Conservation (phyloP, 2,888 invertebrate species). For the Nipponacmea schrenckii region DNA sequence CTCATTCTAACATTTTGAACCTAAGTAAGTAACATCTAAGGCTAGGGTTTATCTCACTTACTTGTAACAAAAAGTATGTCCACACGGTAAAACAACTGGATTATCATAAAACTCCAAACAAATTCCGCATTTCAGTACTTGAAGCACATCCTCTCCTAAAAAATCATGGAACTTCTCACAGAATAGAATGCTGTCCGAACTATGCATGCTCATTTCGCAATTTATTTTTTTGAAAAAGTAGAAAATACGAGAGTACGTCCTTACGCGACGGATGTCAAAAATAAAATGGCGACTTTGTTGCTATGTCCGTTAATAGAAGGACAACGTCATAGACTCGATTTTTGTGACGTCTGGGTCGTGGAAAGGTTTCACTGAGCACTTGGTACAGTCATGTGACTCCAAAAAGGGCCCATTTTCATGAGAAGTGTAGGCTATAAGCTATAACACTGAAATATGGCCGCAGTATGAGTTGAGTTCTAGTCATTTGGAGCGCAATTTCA, state of each 20-base stretch:
- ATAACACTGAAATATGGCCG: too few relatives aligned
- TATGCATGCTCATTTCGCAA: conserved; percentile 6
- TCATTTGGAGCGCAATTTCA: too few relatives aligned
- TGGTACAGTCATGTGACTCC: too few relatives aligned
- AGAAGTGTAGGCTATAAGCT: too few relatives aligned
- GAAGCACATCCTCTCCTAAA: conserved; percentile 22
- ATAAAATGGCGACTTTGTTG: neutral
- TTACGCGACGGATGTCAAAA: conserved; percentile 1
- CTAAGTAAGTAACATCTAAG: too few relatives aligned
- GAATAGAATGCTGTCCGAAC: conserved; percentile 12
- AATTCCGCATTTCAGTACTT: conserved; percentile 23
- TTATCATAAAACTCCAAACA: conserved; percentile 22
- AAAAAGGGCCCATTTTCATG: too few relatives aligned
- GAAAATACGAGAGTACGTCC: neutral
- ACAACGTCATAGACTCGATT: too few relatives aligned
- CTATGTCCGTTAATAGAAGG: too few relatives aligned
- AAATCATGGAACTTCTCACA: conserved; percentile 11
- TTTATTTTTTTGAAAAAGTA: neutral
- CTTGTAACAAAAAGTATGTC: conserved; percentile 28
- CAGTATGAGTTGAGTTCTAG: too few relatives aligned
- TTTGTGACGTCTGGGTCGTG: too few relatives aligned
- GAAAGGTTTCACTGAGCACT: too few relatives aligned
- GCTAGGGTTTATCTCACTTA: conserved; percentile 2
- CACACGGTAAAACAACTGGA: conserved; percentile 23
- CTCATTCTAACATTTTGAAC: too few relatives aligned